These are phyloP conservation scores for Crenichthys baileyi DNA, from an alignment of 2,797 vertebrate species.

Conservation along the genomic window DNA sequence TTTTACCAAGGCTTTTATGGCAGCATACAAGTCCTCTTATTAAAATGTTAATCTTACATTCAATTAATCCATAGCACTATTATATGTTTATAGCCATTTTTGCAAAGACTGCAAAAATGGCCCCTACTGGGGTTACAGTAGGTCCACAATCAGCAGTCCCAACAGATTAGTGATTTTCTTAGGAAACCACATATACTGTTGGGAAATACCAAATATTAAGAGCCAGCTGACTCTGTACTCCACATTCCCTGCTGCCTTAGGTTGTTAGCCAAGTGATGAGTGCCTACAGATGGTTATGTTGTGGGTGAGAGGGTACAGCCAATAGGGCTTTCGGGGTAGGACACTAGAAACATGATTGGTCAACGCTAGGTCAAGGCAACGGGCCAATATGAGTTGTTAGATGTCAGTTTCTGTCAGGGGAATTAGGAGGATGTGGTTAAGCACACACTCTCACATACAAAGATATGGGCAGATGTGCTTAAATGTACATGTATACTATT, in stretches of 20 bases:
- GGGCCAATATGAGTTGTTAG: slow-evolving; percentile 61
- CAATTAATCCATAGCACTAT: neutral
- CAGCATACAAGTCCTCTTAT: no score
- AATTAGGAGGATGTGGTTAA: slow-evolving; percentile 21
- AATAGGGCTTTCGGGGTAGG: slow-evolving; percentile 57
- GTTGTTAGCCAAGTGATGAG: slow-evolving; percentile 71
- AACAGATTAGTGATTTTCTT: slow-evolving; percentile 11
- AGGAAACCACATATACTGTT: slow-evolving; percentile 13
- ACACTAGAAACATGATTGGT: slow-evolving; percentile 65
- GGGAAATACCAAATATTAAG: slow-evolving; percentile 15
- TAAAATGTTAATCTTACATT: no score
- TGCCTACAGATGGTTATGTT: slow-evolving; percentile 69
- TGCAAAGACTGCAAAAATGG: slow-evolving; percentile 1
- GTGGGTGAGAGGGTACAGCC: slow-evolving; percentile 69
- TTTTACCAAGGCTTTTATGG: no score
- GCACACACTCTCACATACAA: slow-evolving; percentile 12
- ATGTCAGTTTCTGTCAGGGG: slow-evolving; percentile 49
- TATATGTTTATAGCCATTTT: neutral
- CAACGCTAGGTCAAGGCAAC: slow-evolving; percentile 42
- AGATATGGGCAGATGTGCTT: slow-evolving; percentile 24
- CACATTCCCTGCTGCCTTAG: slow-evolving; percentile 62
- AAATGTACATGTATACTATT: neutral
- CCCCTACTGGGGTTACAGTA: neutral
- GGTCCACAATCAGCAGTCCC: slow-evolving; percentile 4
- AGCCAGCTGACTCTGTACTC: slow-evolving; percentile 49